Evolutionary conservation across 1,140 invertebrate species (phyloP).

Genomic region (Brachionus rubens): DNA sequence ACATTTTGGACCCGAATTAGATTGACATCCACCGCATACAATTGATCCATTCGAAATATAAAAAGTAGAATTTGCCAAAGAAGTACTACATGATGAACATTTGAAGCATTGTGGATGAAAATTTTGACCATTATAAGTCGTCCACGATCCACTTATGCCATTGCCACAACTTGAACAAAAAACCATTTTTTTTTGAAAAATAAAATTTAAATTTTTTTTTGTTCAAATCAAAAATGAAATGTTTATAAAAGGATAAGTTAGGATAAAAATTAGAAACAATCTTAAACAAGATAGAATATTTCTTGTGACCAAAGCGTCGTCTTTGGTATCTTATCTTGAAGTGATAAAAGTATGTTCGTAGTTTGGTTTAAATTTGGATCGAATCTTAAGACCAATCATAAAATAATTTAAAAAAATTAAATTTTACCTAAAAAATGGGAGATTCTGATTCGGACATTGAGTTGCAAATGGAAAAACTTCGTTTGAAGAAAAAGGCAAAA

Average conservation of each 20-base stretch:
- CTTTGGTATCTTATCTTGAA: too few relatives aligned
- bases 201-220: slow-evolving; percentile 1
- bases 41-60: not conserved
- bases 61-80: not conserved
- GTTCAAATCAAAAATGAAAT: not conserved
- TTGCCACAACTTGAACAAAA: not conserved
- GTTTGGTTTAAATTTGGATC: not conserved
- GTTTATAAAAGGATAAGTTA: too few relatives aligned
- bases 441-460: not conserved
- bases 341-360: too few relatives aligned
- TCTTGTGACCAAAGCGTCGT: too few relatives aligned
- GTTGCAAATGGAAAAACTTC: not conserved
- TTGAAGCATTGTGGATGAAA: not conserved
- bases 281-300: too few relatives aligned
- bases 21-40: not conserved
- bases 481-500: not conserved
- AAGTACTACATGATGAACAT: not conserved
- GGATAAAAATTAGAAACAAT: too few relatives aligned
- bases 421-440: not conserved
- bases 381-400: not conserved
- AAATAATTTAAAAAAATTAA: not conserved
- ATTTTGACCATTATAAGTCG: not conserved
- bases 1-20: not conserved
- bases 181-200: not conserved
- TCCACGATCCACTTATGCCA: not conserved